phyloP scores from a whole-genome alignment of 2,797 vertebrate species.

The Denticeps clupeoides region DNA sequence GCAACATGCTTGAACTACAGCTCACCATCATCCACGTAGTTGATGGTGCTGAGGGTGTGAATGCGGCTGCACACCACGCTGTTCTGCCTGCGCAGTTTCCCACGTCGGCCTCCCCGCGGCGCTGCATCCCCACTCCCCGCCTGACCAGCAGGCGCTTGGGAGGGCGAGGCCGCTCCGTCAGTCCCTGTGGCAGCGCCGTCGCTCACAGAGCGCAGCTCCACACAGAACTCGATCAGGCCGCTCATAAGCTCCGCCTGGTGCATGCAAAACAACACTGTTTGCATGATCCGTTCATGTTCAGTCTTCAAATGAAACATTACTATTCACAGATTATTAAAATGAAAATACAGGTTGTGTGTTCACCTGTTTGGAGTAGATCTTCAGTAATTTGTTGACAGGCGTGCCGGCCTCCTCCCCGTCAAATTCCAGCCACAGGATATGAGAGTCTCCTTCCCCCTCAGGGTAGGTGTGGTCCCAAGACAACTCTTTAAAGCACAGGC shows the following conservation, averaged over 20 bases:
- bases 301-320: neutral
- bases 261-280: no score
- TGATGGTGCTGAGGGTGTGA: slow-evolving; percentile 78
- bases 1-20: neutral
- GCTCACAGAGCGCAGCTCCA: slow-evolving; percentile 65
- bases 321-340: neutral
- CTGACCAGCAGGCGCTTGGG: slow-evolving; percentile 23
- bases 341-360: neutral
- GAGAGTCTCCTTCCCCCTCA: slow-evolving; percentile 65
- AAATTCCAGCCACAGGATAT: slow-evolving; percentile 88
- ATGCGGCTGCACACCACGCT: slow-evolving; percentile 78
- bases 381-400: slow-evolving; percentile 78
- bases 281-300: no score
- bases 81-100: slow-evolving; percentile 67
- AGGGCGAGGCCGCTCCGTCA: slow-evolving; percentile 21
- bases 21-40: slow-evolving; percentile 83
- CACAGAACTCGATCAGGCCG: slow-evolving; percentile 84
- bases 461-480: slow-evolving; percentile 90
- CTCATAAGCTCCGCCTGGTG: slow-evolving; percentile 84
- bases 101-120: slow-evolving; percentile 45
- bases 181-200: slow-evolving; percentile 35
- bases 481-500: slow-evolving; percentile 74
- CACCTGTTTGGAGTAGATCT: slow-evolving; percentile 90
- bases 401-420: slow-evolving; percentile 80
- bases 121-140: slow-evolving; percentile 19